phyloP scores from a whole-genome alignment of 1,140 invertebrate species.

The Lutraria rhynchaena region DNA sequence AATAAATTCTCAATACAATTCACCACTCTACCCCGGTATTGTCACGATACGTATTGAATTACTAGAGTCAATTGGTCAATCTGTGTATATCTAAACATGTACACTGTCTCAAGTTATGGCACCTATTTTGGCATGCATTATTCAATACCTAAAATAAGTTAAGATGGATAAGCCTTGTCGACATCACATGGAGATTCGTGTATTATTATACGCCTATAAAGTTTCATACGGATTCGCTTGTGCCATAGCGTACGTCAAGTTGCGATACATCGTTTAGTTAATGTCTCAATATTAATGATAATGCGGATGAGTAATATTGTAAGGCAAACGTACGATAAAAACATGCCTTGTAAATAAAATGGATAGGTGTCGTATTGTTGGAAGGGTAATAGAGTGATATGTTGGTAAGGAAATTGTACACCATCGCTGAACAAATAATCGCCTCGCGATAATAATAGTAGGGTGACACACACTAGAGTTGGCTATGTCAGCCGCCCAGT shows the following conservation, averaged over 20 bases:
- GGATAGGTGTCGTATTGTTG: slow-evolving; percentile 46
- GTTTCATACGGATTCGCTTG: slow-evolving; percentile 32
- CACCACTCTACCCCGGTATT: too few relatives aligned
- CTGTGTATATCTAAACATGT: slow-evolving; percentile 1
- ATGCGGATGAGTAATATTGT: slow-evolving; percentile 23
- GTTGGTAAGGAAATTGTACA: slow-evolving; percentile 34
- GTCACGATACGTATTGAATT: slow-evolving; percentile 7
- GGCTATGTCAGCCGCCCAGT: slow-evolving; percentile 41
- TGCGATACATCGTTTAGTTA: slow-evolving; percentile 24
- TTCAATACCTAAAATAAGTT: slow-evolving; percentile 4
- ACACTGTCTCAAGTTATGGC: slow-evolving; percentile 1
- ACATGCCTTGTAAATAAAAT: slow-evolving; percentile 45
- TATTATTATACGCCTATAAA: slow-evolving; percentile 17
- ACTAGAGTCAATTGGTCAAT: slow-evolving; percentile 34
- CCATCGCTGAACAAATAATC: slow-evolving; percentile 41
- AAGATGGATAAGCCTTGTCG: slow-evolving; percentile 29
- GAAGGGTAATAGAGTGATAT: slow-evolving; percentile 31
- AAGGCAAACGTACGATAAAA: slow-evolving; percentile 26
- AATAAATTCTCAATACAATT: too few relatives aligned
- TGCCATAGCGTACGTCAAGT: slow-evolving; percentile 26
- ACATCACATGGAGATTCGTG: neutral
- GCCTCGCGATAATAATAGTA: slow-evolving; percentile 28
- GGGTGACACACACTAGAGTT: slow-evolving; percentile 48
- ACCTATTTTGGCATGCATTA: slow-evolving; percentile 38
- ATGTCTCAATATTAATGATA: slow-evolving; percentile 34